Conservation (phyloP, 2,888 invertebrate species). For the Hydrotaea diabolus region DNA sequence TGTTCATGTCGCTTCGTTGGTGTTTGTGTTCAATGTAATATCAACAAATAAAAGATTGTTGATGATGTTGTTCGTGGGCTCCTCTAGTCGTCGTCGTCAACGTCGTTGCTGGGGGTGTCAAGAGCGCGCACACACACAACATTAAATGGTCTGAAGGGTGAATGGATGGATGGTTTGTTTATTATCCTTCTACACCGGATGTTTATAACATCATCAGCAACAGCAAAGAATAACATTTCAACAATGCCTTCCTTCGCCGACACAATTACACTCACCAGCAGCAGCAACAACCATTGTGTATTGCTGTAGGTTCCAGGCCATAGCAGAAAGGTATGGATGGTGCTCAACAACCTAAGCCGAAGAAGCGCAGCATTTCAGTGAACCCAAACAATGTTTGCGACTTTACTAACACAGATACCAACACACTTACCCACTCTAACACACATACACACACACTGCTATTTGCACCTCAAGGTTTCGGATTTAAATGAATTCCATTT, state of each 20-base stretch:
- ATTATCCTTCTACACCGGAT: conserved; percentile 71
- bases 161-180: conserved; percentile 58
- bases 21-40: conserved; percentile 34
- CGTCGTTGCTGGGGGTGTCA: conserved; percentile 13
- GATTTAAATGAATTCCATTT: conserved; percentile 54
- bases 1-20: conserved; percentile 34
- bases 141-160: no score
- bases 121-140: neutral
- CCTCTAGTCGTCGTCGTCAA: neutral
- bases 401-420: neutral
- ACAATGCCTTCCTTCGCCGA: neutral
- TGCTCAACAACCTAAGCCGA: conserved; percentile 15
- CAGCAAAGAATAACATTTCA: conserved; percentile 11
- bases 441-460: neutral
- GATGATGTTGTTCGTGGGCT: conserved; percentile 13
- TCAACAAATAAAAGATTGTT: conserved; percentile 25
- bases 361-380: conserved; percentile 31
- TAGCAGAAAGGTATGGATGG: neutral
- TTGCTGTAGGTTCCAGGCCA: neutral
- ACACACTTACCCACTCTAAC: neutral
- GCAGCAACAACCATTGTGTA: neutral
- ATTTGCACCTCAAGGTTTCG: conserved; percentile 49
- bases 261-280: no score
- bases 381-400: conserved; percentile 45
- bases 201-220: conserved; percentile 57